Evolutionary conservation across 2,113 vertebrate genomes (phyloP).

Genomic region (Jacana jacana): DNA sequence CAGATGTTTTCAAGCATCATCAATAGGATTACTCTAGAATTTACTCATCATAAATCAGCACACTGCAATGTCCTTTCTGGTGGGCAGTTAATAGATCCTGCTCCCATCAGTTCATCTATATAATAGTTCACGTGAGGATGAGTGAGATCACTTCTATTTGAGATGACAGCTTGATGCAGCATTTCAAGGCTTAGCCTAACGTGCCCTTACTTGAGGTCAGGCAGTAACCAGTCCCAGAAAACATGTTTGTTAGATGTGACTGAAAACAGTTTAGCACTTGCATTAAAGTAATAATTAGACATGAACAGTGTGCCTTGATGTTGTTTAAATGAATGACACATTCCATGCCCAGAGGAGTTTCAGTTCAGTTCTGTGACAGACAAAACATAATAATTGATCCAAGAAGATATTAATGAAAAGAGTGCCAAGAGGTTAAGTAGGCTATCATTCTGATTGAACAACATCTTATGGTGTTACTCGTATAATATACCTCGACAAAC

Average conservation of each 20-base stretch:
- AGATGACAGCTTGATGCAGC: constrained; percentile 67
- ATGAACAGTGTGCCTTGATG: constrained; percentile 53
- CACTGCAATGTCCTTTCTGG: background rate
- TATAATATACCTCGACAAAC: background rate
- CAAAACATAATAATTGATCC: constrained; percentile 58
- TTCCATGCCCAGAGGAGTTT: constrained; percentile 57
- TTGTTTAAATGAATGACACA: constrained; percentile 63
- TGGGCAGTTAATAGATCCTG: constrained; percentile 39
- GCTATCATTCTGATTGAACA: background rate
- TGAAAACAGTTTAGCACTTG: constrained; percentile 64
- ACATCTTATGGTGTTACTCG: background rate
- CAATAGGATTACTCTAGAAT: background rate
- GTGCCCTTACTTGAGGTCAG: constrained; percentile 57
- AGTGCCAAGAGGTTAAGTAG: constrained; percentile 38
- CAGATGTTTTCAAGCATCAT: constrained; percentile 1
- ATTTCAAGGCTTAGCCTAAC: constrained; percentile 69
- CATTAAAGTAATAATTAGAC: constrained; percentile 61
- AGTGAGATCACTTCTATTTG: constrained; percentile 53
- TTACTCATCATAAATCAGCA: constrained; percentile 57
- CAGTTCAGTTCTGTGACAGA: constrained; percentile 48
- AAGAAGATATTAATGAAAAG: constrained; percentile 52
- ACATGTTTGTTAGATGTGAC: constrained; percentile 57
- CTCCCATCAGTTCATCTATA: constrained; percentile 18
- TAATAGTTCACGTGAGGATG: constrained; percentile 43
- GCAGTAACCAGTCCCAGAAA: constrained; percentile 47